Percentiles rank a stretch among this genome's conserved stretches.
Evolutionary conservation across 2,113 vertebrate species (phyloP).

Genomic region (Sinocyclocheilus grahami): DNA sequence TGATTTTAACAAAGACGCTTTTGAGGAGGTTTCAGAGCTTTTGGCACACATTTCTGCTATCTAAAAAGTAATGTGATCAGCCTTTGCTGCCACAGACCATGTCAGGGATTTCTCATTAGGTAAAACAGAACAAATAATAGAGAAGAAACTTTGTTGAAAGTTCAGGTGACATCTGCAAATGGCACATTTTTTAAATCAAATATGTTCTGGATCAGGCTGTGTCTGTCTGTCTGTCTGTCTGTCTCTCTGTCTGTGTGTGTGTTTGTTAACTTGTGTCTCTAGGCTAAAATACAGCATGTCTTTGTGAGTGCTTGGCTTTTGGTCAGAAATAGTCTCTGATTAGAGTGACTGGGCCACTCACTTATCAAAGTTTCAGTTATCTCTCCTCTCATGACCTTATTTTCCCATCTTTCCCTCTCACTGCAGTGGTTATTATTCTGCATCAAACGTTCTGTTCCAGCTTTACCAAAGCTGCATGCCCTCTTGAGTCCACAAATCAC

Average conservation of each 20-base stretch:
- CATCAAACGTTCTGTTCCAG: no score
- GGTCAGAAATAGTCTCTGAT: no score
- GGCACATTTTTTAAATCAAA: neutral
- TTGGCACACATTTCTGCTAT: slow-evolving; percentile 57
- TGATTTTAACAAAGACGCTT: slow-evolving; percentile 55
- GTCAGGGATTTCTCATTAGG: slow-evolving; percentile 68
- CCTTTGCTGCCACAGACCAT: slow-evolving; percentile 64
- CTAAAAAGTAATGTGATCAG: slow-evolving; percentile 67
- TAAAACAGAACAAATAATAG: neutral
- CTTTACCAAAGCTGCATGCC: no score
- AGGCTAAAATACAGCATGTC: no score
- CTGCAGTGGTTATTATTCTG: no score
- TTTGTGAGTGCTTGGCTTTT: no score
- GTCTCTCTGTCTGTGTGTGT: neutral
- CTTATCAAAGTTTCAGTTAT: no score
- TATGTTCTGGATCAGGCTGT: slow-evolving; percentile 32
- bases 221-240: no score
- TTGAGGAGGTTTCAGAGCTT: slow-evolving; percentile 51
- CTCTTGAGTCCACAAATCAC: no score
- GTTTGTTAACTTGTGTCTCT: neutral
- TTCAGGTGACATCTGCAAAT: slow-evolving; percentile 24
- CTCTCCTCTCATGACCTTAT: no score
- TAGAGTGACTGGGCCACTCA: no score
- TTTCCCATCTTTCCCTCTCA: no score
- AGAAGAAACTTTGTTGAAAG: neutral